Base-by-base conservation (phyloP, 30 jellyfish, hydroid and myxozoan species). In the Clytia hemisphaerica region DNA sequence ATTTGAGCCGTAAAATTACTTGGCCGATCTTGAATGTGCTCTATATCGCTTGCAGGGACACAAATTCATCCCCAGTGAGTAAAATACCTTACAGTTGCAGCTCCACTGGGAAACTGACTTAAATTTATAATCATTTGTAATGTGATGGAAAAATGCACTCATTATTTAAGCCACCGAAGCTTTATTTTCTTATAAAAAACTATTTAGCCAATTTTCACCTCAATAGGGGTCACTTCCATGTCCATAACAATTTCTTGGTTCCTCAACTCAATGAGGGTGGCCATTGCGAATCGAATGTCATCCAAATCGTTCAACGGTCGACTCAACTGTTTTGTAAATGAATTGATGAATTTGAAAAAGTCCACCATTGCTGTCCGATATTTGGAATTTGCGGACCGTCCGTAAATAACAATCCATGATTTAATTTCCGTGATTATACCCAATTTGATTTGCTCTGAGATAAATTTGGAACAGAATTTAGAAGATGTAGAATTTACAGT, bases 211-310 rank as follows among this genome's bases (percentile, higher is more conserved):
- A 4, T 1, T n/a, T 72, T 37, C 40, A 83, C 94, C 71, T 84
- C 95, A 53, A 84, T 84, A 16, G 95, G 95, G 3, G 88, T 73
- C 32, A 84, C 79, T 38, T 67, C 71, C 95, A 84, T 84, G 42
- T 84, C 95, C 45, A 80, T 80, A 40, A 61, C 54, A 48, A 80
- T 80, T 45, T 80, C 93, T 21, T 80, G 61, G 47, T 80, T 86
- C 45, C 93, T 54, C 19, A 80, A 27, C 59, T 80, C 93, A 21
- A 61, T 80, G 86, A 80, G 63, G 12, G 93, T 86, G 51, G 63
- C 50, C 93, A 80, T 80, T 0, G 93, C 93, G 46, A 80, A 54
- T 19, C 93, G 80, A 21, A 80, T 71, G 44, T 80, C 93, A 80
- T 80, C 93, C 16, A 80, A 45, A 44, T 80, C 93, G 35, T 80